Evolutionary conservation across 2,113 vertebrate genomes (phyloP).

Genomic region (Malurus melanocephalus): DNA sequence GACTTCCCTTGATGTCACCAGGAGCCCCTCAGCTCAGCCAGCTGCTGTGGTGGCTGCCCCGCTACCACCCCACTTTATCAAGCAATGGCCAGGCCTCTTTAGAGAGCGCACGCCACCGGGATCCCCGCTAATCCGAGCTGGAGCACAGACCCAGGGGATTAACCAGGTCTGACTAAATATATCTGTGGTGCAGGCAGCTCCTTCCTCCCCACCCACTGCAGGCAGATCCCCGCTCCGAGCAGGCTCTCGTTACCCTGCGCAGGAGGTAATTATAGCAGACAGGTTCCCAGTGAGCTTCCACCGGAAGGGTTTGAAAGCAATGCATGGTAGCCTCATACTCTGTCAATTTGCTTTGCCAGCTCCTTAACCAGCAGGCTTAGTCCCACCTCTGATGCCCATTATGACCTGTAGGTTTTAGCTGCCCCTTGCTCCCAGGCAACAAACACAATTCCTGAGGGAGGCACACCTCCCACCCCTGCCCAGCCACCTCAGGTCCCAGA

Average conservation of each 20-base stretch:
- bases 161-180: conserved; percentile 2
- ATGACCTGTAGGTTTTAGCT: background rate
- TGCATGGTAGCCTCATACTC: background rate
- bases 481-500: background rate
- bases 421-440: background rate
- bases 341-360: background rate
- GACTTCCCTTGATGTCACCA: accelerated
- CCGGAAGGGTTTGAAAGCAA: background rate
- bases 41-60: background rate
- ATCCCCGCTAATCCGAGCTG: background rate
- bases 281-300: background rate
- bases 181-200: background rate
- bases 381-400: background rate
- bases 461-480: background rate
- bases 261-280: background rate
- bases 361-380: background rate
- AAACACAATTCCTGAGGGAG: background rate
- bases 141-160: background rate
- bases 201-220: background rate
- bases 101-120: accelerated
- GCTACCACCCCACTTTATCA: background rate
- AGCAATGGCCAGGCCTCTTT: background rate
- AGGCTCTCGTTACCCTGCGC: accelerated
- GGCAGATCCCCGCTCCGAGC: background rate
- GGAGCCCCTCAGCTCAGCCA: background rate